Conservation (phyloP, 2,113 vertebrate species). For the Xiphophorus couchianus region DNA sequence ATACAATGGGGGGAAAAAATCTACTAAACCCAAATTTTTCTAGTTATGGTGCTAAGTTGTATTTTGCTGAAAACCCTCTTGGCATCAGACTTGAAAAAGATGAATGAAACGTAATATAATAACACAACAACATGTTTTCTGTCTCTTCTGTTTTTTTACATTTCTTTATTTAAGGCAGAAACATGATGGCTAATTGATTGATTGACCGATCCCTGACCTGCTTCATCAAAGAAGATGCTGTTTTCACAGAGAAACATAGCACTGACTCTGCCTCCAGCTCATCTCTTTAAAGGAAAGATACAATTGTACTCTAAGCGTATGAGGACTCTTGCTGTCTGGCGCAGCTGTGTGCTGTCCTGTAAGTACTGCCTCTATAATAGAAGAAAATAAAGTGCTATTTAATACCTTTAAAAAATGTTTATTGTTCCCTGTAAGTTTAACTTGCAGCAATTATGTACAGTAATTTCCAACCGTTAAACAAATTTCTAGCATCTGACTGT, state of each 20-base stretch:
- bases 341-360: conserved; percentile 37
- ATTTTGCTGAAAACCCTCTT: too few relatives aligned
- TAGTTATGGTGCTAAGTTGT: too few relatives aligned
- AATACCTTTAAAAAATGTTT: background rate
- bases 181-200: background rate
- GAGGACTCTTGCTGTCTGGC: conserved; percentile 8
- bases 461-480: background rate
- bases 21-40: too few relatives aligned
- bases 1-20: background rate
- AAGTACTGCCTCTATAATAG: conserved; percentile 10
- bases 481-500: background rate
- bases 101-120: too few relatives aligned
- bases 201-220: background rate
- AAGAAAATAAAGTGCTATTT: background rate
- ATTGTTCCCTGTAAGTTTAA: too few relatives aligned
- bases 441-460: too few relatives aligned
- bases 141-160: background rate
- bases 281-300: conserved; percentile 4
- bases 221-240: conserved; percentile 13
- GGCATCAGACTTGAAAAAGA: too few relatives aligned
- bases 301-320: conserved; percentile 6
- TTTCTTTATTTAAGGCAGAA: conserved; percentile 14
- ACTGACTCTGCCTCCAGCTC: background rate
- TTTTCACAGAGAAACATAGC: background rate
- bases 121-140: background rate